Percentiles rank a stretch among this genome's conserved stretches.
Evolutionary conservation across 2,888 invertebrate species (phyloP).

Genomic region (Caenorhabditis macrosperma): DNA sequence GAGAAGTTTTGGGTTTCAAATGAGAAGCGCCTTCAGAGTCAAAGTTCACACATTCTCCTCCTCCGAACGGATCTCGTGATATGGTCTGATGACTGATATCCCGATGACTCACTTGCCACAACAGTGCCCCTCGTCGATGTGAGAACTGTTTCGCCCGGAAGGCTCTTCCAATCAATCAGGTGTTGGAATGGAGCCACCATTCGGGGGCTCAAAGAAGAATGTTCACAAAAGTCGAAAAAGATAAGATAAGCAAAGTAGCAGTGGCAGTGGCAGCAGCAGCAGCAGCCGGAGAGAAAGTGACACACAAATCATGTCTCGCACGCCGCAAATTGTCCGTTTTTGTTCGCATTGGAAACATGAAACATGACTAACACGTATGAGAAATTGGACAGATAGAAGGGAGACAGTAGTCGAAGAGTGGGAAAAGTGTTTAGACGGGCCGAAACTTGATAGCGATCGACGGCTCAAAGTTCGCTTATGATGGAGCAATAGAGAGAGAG

Average conservation of each 20-base stretch:
- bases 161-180: no score
- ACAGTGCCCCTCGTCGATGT: no score
- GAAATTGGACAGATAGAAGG: slow-evolving; percentile 13
- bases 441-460: background rate
- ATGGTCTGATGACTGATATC: no score
- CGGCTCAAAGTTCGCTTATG: slow-evolving; percentile 7
- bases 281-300: background rate
- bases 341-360: slow-evolving; percentile 4
- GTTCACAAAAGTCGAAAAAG: slow-evolving; percentile 1
- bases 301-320: slow-evolving; percentile 9
- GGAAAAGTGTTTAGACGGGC: no score
- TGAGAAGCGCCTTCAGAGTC: background rate
- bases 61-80: no score
- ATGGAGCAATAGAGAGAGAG: background rate
- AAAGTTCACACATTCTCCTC: no score
- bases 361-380: background rate
- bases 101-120: no score
- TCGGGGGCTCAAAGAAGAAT: background rate
- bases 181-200: slow-evolving; percentile 2
- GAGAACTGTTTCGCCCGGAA: no score
- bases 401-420: background rate
- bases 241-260: slow-evolving; percentile 12
- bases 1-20: background rate
- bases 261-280: no score
- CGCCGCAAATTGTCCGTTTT: background rate